phyloP scores from a whole-genome alignment of 2,888 invertebrate species.

The Ophion ventricosus region DNA sequence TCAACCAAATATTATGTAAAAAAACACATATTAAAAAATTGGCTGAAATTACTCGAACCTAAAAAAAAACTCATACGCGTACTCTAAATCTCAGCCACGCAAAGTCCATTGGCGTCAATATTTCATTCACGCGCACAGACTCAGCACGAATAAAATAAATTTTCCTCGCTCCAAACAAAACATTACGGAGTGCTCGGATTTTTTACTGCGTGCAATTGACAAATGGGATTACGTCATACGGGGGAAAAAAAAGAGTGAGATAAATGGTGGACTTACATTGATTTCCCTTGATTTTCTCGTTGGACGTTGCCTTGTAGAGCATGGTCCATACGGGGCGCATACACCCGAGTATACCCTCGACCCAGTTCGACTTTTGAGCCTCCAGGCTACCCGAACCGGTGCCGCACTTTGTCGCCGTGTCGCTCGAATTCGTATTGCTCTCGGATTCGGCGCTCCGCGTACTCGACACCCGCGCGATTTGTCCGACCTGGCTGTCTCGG shows the following conservation, averaged over 20 bases:
- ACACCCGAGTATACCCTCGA: slow-evolving; percentile 94
- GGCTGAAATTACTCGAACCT: too few species aligned
- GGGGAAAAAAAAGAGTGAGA: neutral
- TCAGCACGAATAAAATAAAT: neutral
- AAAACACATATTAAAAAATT: too few species aligned
- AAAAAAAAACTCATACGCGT: too few species aligned
- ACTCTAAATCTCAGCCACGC: too few species aligned
- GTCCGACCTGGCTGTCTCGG: slow-evolving; percentile 70
- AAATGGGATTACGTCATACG: slow-evolving; percentile 1
- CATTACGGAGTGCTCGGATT: neutral
- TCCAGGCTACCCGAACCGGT: slow-evolving; percentile 79
- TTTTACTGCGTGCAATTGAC: neutral
- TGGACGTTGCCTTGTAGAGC: slow-evolving; percentile 90
- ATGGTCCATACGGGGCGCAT: slow-evolving; percentile 94
- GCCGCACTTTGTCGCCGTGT: slow-evolving; percentile 77
- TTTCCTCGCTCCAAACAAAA: neutral
- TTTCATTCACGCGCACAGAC: too few species aligned
- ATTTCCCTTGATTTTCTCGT: slow-evolving; percentile 87
- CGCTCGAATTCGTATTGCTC: slow-evolving; percentile 77
- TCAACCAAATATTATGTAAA: too few species aligned
- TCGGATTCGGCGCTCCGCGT: slow-evolving; percentile 75
- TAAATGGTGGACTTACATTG: slow-evolving; percentile 84
- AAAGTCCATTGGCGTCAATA: too few species aligned
- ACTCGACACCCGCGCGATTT: slow-evolving; percentile 74
- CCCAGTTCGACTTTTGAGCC: slow-evolving; percentile 88